Evolutionary conservation across 2,888 invertebrate species (phyloP).

Genomic region (Brachynemurus nebulosus): DNA sequence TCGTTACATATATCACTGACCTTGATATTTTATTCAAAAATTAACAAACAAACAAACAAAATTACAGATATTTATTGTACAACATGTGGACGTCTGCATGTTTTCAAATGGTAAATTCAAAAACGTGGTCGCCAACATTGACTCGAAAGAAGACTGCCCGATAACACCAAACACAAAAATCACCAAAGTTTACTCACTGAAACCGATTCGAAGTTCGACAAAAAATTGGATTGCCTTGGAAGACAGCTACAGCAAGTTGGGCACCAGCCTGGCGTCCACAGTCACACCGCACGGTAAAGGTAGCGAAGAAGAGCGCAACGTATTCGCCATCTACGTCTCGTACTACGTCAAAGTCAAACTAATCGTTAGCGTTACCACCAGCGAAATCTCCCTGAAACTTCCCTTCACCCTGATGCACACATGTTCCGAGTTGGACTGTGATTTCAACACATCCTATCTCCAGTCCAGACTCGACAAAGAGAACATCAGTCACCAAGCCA

Average conservation of each 20-base stretch:
- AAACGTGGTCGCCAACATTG: constrained; percentile 65
- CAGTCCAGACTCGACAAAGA: not conserved
- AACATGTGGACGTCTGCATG: constrained; percentile 89
- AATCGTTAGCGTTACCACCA: constrained; percentile 66
- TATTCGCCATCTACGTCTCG: constrained; percentile 81
- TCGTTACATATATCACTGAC: not conserved
- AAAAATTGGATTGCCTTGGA: constrained; percentile 89
- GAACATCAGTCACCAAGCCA: not conserved
- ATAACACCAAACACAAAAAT: constrained; percentile 49
- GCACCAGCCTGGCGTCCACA: constrained; percentile 40
- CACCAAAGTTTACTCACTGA: constrained; percentile 44
- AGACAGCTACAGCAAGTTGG: constrained; percentile 62
- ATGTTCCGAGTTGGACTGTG: constrained; percentile 43
- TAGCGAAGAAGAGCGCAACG: constrained; percentile 63
- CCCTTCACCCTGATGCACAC: constrained; percentile 70
- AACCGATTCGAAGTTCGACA: constrained; percentile 63
- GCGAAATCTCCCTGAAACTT: constrained; percentile 62
- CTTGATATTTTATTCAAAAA: not conserved
- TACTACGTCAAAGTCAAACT: constrained; percentile 84
- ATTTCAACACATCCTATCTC: not conserved
- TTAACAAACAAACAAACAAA: too few relatives aligned
- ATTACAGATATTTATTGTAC: constrained; percentile 66
- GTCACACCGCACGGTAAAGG: constrained; percentile 32
- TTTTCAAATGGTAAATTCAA: constrained; percentile 91
- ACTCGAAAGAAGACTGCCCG: constrained; percentile 47